Percentiles rank a stretch among this genome's conserved stretches.
These are phyloP conservation scores for Aporophyla lueneburgensis DNA, from an alignment of 2,888 invertebrate species.

Conservation along the genomic window DNA sequence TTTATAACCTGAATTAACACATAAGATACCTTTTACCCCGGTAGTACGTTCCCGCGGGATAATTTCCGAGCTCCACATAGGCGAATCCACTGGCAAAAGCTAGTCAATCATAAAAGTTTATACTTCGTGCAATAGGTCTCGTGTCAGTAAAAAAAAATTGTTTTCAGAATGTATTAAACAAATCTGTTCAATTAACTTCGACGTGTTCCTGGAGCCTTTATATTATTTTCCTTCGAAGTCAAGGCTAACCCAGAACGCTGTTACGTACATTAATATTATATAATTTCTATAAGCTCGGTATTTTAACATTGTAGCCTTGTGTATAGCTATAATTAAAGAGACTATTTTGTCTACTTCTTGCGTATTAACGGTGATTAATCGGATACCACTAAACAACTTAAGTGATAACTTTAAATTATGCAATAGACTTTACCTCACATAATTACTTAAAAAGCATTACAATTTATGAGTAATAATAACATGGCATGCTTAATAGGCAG, in stretches of 20 bases:
- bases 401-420: conserved; percentile 55
- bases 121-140: neutral
- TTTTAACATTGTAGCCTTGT: conserved; percentile 50
- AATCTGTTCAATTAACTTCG: neutral
- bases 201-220: conserved; percentile 14
- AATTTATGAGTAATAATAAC: conserved; percentile 59
- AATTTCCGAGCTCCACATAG: too few species aligned
- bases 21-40: too few species aligned
- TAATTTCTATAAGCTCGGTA: conserved; percentile 29
- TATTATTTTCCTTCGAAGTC: conserved; percentile 26
- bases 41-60: too few species aligned
- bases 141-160: neutral
- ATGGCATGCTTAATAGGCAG: conserved; percentile 39
- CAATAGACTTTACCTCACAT: conserved; percentile 37
- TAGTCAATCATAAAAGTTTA: neutral
- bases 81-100: neutral
- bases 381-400: conserved; percentile 36
- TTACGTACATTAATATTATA: conserved; percentile 14
- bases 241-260: conserved; percentile 5
- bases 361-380: conserved; percentile 58
- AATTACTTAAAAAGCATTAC: conserved; percentile 52
- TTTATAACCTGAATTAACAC: too few species aligned
- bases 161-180: conserved; percentile 1
- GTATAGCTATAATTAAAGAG: conserved; percentile 62
- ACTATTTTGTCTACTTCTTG: conserved; percentile 50